Base-by-base conservation (phyloP, 2,113 vertebrate genomes). In the Meleagris gallopavo region DNA sequence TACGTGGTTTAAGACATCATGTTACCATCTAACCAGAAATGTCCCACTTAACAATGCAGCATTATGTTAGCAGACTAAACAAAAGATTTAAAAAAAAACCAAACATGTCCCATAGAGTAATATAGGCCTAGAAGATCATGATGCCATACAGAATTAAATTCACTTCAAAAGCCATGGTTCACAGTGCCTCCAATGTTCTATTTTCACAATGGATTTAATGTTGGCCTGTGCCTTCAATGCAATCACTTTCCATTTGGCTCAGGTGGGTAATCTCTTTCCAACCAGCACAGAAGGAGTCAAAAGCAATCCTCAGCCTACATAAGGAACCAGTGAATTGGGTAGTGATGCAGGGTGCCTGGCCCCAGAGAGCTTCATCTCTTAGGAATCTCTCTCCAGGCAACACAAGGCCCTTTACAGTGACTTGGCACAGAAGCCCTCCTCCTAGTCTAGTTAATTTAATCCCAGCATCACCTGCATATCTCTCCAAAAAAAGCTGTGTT, bases 241-340 rank as follows among this genome's bases (percentile, higher is more conserved):
- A 76, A 66, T 52, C 52, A 45, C 21, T 88, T 77, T 76, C 20
- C 19, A 40, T 64, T 55, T 69, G 52, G 46, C 46, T 52, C 12
- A 13, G n/a, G 36, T 27, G 46, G 38, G 64, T 45, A 74, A 40
- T 5, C 29, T 38, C 60, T 66, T 77, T 81, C 54, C 61, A 84
- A 29, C 9, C 21, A 38, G 34, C 12, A 67, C 14, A 67, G 46
- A 67, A 74, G 76, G 46, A 86, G 27, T 29, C 74, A 52, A 90
- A 90, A 78, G 46, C 0, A 0, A 74, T 67, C 14, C 36, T 74
- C 65, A 74, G 38, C 9, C 32, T 3, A 19, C 1, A 0, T 5
- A 48, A 85, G 40, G n/a, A 64, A 5, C 24, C 43, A 74, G 34
- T 55, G 27, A 87, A 64, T 0, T 38, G 32, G 14, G 48, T 19